Conservation (phyloP, 2,113 vertebrate species). For the Uria aalge region DNA sequence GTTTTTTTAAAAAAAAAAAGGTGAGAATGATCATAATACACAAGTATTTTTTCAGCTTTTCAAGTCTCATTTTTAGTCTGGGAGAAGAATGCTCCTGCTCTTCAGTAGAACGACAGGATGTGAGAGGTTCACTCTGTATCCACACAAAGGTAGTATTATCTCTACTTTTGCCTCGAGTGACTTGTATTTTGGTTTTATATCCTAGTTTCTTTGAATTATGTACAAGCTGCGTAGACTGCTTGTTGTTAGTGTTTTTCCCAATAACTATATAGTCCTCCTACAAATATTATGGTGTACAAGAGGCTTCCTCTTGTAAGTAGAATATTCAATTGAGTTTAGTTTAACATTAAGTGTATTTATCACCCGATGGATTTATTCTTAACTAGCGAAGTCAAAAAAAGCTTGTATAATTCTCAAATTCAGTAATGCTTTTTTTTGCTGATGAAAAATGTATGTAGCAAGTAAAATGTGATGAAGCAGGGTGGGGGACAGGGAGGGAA, state of each 20-base stretch:
- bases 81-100: background rate
- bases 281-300: background rate
- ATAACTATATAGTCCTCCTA: background rate
- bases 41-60: background rate
- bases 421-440: background rate
- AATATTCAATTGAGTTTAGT: background rate
- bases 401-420: background rate
- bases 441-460: background rate
- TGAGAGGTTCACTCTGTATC: background rate
- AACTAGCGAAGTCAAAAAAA: background rate
- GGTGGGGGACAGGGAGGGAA: background rate
- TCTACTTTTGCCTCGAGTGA: background rate
- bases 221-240: background rate
- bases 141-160: background rate
- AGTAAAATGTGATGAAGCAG: background rate
- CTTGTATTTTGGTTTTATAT: background rate
- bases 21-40: background rate
- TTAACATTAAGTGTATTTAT: background rate
- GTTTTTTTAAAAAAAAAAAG: background rate
- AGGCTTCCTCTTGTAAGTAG: background rate
- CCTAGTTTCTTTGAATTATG: background rate
- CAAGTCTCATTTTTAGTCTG: background rate
- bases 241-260: background rate
- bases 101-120: background rate
- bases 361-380: background rate